These are phyloP conservation scores for Nothocercus nigrocapillus DNA, from an alignment of 2,113 vertebrate species.

Conservation along the genomic window DNA sequence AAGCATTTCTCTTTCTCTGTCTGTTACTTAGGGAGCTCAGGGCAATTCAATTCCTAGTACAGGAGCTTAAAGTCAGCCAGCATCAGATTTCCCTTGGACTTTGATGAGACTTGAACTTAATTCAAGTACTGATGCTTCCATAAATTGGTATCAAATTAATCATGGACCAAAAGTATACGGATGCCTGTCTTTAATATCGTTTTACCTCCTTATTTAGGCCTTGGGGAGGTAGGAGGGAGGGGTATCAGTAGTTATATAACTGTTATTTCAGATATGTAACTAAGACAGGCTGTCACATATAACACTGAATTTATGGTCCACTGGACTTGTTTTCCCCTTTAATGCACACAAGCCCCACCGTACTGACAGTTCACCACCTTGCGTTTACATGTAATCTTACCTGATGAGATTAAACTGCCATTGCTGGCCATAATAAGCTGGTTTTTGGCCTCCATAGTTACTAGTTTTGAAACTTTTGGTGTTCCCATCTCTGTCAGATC, in stretches of 20 bases:
- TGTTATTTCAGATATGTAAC: background rate
- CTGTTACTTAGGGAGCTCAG: background rate
- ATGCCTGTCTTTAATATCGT: background rate
- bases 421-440: slow-evolving; percentile 96
- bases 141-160: background rate
- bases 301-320: background rate
- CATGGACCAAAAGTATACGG: background rate
- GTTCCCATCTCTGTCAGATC: slow-evolving; percentile 89
- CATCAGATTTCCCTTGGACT: background rate
- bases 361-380: background rate
- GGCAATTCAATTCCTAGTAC: background rate
- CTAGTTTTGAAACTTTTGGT: slow-evolving; percentile 83
- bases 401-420: slow-evolving; percentile 94
- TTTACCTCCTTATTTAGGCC: background rate
- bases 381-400: slow-evolving; percentile 61
- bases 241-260: background rate
- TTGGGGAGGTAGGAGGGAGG: background rate
- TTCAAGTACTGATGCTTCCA: background rate
- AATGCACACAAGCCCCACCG: background rate
- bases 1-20: background rate
- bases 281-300: fast-evolving
- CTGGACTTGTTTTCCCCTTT: background rate
- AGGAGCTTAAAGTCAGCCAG: background rate
- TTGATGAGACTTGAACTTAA: background rate
- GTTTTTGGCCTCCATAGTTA: slow-evolving; percentile 85